phyloP scores from a whole-genome alignment of 53 echinoderm and acorn worm species.

The Crossaster papposus region DNA sequence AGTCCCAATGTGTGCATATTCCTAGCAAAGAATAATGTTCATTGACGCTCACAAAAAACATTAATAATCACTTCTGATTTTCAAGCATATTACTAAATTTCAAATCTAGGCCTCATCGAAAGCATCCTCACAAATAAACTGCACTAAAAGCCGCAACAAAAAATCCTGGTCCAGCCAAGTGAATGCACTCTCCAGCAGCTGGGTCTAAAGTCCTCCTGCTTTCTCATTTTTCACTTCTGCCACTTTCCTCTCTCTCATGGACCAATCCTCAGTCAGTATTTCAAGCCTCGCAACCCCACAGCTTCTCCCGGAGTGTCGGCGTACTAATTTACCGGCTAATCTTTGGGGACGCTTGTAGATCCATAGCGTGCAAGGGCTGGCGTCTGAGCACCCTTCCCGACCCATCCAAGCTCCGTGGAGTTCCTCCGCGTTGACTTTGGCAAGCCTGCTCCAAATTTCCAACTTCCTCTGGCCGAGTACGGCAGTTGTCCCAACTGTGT shows the following conservation, averaged over 20 bases:
- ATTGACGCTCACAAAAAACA: not conserved
- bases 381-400: conserved; percentile 34
- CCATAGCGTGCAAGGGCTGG: conserved; percentile 42
- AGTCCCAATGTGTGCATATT: too few species aligned
- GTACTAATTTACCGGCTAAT: conserved; percentile 39
- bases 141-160: not conserved
- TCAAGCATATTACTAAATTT: not conserved
- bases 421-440: conserved; percentile 55
- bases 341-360: conserved; percentile 44
- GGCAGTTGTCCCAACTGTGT: conserved; percentile 48
- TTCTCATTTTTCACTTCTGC: not conserved
- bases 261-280: not conserved
- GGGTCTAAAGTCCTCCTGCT: not conserved
- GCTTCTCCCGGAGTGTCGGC: conserved; percentile 9
- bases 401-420: conserved; percentile 26
- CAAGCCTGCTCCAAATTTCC: conserved; percentile 54
- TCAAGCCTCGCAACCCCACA: not conserved
- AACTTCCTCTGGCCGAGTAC: conserved; percentile 38
- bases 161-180: not conserved
- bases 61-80: not conserved
- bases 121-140: not conserved
- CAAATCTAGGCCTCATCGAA: not conserved
- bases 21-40: not conserved
- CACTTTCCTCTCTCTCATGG: not conserved
- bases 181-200: conserved; percentile 17